Evolutionary conservation across 2,888 invertebrate species (phyloP).

Genomic region (Chymomyza caudatula): DNA sequence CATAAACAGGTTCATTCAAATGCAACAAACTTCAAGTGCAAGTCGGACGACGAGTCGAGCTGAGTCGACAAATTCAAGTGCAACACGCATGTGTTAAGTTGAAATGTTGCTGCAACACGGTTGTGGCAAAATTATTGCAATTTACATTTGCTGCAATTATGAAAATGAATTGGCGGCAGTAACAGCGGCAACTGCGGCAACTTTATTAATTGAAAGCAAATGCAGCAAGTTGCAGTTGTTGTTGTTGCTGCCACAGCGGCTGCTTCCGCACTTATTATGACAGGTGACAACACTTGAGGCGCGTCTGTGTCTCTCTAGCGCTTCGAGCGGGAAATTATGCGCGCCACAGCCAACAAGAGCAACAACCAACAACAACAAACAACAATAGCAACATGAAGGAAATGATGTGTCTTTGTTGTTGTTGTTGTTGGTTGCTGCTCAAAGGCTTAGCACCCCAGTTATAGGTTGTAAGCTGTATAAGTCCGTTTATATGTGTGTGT

Average conservation of each 20-base stretch:
- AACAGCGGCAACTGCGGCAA: slow-evolving; percentile 14
- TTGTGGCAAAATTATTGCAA: slow-evolving; percentile 45
- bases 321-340: background rate
- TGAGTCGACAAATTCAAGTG: slow-evolving; percentile 69
- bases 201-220: slow-evolving; percentile 61
- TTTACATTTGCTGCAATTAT: slow-evolving; percentile 73
- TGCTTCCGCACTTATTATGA: slow-evolving; percentile 71
- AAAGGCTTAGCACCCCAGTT: background rate
- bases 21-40: background rate
- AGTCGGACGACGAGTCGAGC: background rate
- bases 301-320: slow-evolving; percentile 31
- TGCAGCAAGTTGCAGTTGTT: slow-evolving; percentile 22
- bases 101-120: slow-evolving; percentile 20
- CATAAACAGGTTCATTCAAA: background rate
- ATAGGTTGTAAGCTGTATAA: background rate
- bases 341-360: background rate
- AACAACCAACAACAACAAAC: slow-evolving; percentile 24
- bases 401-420: slow-evolving; percentile 58
- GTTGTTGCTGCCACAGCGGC: slow-evolving; percentile 32
- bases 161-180: slow-evolving; percentile 69
- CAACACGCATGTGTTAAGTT: slow-evolving; percentile 54
- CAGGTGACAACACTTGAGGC: slow-evolving; percentile 73
- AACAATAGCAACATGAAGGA: slow-evolving; percentile 49
- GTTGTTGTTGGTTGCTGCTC: slow-evolving; percentile 4
- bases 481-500: slow-evolving; percentile 3